Percentiles rank a stretch among this genome's conserved stretches.
These are phyloP conservation scores for Rhinolophus ferrumequinum DNA, from an alignment of 2,113 vertebrate species.

Conservation along the genomic window DNA sequence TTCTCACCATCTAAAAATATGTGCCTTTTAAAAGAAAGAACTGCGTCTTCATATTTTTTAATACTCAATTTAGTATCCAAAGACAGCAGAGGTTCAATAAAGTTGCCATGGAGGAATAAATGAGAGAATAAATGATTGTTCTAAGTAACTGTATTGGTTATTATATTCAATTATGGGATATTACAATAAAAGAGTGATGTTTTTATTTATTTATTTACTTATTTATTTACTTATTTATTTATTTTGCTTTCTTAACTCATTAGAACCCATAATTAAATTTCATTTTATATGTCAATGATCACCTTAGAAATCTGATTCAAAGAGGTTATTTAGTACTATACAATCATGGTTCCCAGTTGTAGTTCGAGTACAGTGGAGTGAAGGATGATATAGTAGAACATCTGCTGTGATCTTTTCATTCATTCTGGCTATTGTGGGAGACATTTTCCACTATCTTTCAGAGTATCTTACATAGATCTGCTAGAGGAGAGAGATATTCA, in stretches of 20 bases:
- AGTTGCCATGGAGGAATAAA: not conserved
- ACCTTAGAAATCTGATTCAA: not conserved
- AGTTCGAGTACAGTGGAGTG: not conserved
- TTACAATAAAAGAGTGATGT: not conserved
- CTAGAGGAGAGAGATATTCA: not conserved
- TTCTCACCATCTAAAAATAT: not conserved
- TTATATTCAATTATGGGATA: not conserved
- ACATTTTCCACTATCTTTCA: not conserved
- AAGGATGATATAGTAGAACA: not conserved
- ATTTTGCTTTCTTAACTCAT: not conserved
- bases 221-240: too few relatives aligned
- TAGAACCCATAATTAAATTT: not conserved
- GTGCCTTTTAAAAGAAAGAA: not conserved
- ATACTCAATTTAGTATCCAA: not conserved
- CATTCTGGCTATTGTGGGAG: not conserved
- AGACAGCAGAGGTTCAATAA: not conserved
- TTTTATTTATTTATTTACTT: not conserved
- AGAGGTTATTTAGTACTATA: accelerated
- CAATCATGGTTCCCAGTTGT: not conserved
- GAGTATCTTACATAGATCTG: not conserved
- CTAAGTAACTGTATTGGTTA: not conserved
- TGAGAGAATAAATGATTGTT: not conserved
- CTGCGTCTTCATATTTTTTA: not conserved
- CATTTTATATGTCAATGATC: not conserved
- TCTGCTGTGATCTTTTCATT: not conserved